Evolutionary conservation across 2,113 vertebrate genomes (phyloP), one percentile per base, ranked within the genome.

Genomic region (Dasyurus viverrinus): DNA sequence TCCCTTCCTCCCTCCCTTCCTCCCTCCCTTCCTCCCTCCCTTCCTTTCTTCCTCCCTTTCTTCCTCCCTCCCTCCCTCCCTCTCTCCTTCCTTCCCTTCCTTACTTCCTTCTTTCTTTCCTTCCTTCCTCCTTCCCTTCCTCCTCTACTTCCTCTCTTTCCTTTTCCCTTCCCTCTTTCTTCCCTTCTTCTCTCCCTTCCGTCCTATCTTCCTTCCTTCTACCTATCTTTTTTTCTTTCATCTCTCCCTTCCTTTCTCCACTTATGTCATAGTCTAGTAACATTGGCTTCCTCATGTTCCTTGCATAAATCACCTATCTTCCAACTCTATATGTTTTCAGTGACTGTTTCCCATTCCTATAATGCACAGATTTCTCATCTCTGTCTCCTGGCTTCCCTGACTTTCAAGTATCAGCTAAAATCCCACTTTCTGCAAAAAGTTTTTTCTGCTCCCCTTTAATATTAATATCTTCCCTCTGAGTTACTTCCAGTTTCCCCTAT

Each of bases 61-160:
- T 3, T 14, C 30, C 1, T 10, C n/a, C 22, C 14, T 12, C 22
- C 11, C 68, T 7, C n/a, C 24, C 24, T 55, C 6, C 7, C 2
- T 24, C 24, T 6, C 2, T 60, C 27, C 27, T 26, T 30, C 30
- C 14, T 19, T 54, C 19, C 54, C 19, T n/a, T 3, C 30, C 16
- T 76, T 6, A n/a, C n/a, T n/a, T n/a, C 54, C 9, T 8, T 14
- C 3, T 8, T 54, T 6, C 23, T 3, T 54, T 4, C 4, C 47
- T 54, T 54, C 68, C 68, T 19, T n/a, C 36, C 12, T 68, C 16
- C 30, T 30, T 36, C 2, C 26, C 5, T 1, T n/a, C 1, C 36
- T 6, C 42, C 8, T 24, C 16, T 2, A 2, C 1, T 12, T 55
- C 1, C 23, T 1, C 19, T 19, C n/a, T n/a, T 55, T 6, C 7